Base-by-base conservation (phyloP, 2,888 invertebrate genomes). In the Cheilosia pagana region DNA sequence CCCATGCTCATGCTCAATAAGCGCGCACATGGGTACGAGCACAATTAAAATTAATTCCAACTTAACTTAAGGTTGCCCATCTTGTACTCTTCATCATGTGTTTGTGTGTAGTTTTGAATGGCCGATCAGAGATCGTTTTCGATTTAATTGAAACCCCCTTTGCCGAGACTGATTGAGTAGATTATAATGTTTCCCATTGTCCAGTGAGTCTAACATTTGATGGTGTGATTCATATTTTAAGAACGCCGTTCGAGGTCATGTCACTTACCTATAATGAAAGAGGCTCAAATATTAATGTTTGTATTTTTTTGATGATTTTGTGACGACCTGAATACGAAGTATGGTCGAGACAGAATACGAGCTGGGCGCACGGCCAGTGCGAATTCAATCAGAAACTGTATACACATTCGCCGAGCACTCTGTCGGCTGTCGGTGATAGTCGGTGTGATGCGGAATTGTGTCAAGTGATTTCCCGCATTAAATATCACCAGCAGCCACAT, bases 401-500 rank as follows among this genome's bases (percentile, higher is more conserved):
- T 10, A 35, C 72, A 50, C 23, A 55, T 14, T 55, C 55, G 43
- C 28, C 48, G n/a, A n/a, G 43, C 55, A 63, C 63, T 60, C 53
- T 19, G 19, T 16, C 71, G 19, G 35, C 43, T 16, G 43, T 43
- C 21, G 21, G 4, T 75, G 59, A 55, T 41, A 31, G 39, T 71
- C 68, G 43, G 57, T 75, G 50, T 63, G 65, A 62, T 77, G 71
- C n/a, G 53, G 67, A 82, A 76, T 71, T 82, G 71, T 76, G 81
- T 82, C 81, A 82, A 82, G 76, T 71, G 76, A 76, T 82, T 77
- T 71, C 60, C 53, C 76, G 76, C 81, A 81, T 59, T 52, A 76
- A 76, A 21, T 75, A 65, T 70, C 74, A 76, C 43, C 70, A 53
- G 70, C 70, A 45, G 70, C 25, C 50, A 68, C 52, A 59, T 50